phyloP scores from a whole-genome alignment of 2,888 invertebrate species.

The Latrodectus hesperus region DNA sequence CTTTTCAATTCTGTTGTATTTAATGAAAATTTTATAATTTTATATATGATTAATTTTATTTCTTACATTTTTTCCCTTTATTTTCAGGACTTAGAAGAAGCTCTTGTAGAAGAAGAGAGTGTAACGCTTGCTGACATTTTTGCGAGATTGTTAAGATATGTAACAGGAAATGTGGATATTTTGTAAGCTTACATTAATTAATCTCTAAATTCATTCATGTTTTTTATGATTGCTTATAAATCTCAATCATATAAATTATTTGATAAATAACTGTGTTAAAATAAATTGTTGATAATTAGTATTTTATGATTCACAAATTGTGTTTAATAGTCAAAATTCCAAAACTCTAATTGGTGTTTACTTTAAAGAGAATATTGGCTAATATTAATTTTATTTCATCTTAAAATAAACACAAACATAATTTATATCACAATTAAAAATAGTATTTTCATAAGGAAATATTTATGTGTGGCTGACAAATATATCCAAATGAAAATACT shows the following conservation, averaged over 20 bases:
- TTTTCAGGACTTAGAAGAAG: slow-evolving; percentile 71
- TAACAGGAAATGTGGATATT: slow-evolving; percentile 70
- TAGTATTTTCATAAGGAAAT: no score
- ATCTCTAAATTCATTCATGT: no score
- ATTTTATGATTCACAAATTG: not conserved
- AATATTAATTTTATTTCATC: no score
- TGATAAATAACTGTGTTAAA: not conserved
- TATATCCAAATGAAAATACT: no score
- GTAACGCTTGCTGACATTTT: slow-evolving; percentile 70
- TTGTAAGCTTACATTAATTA: slow-evolving; percentile 64
- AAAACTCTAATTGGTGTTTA: not conserved
- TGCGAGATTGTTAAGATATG: slow-evolving; percentile 70
- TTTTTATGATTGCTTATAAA: no score
- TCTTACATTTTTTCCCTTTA: not conserved
- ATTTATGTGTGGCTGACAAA: no score
- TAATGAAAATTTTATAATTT: not conserved
- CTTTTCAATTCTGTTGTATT: no score
- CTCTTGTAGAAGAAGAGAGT: slow-evolving; percentile 70
- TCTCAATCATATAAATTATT: no score
- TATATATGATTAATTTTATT: not conserved
- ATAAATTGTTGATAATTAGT: not conserved
- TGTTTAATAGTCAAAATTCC: not conserved
- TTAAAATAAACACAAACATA: no score
- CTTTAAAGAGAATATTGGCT: no score
- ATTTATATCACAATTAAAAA: no score